Percentiles rank a stretch among this genome's conserved stretches.
phyloP scores from a whole-genome alignment of 2,888 invertebrate genomes.

The Drosophila formosana region DNA sequence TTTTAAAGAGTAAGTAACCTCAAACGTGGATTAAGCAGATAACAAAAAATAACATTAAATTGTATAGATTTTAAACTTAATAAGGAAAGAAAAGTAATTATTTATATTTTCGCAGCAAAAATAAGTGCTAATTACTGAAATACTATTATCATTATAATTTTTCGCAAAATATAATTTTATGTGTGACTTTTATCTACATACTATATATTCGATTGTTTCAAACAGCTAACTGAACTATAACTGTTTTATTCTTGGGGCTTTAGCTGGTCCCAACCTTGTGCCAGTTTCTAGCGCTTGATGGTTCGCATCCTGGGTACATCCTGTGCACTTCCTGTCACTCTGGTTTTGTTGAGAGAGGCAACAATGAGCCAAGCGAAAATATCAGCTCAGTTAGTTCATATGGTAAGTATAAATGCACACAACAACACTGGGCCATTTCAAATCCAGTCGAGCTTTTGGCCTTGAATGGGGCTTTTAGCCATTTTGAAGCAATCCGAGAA shows the following conservation, averaged over 20 bases:
- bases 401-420: slow-evolving; percentile 31
- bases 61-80: no score
- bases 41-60: no score
- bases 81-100: no score
- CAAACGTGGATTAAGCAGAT: no score
- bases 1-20: no score
- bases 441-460: slow-evolving; percentile 43
- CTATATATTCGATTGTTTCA: background rate
- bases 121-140: no score
- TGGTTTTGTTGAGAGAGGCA: slow-evolving; percentile 18
- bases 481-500: slow-evolving; percentile 51
- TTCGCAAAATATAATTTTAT: no score
- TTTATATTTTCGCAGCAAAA: no score
- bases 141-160: no score
- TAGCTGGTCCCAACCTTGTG: slow-evolving; percentile 48
- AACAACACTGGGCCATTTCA: slow-evolving; percentile 37
- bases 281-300: slow-evolving; percentile 43
- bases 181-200: background rate
- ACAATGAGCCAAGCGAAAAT: slow-evolving; percentile 27
- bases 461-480: slow-evolving; percentile 65
- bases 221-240: slow-evolving; percentile 1
- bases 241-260: slow-evolving; percentile 8
- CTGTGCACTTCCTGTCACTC: slow-evolving; percentile 47
- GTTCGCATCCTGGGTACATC: slow-evolving; percentile 44
- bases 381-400: slow-evolving; percentile 11